Base-by-base conservation (phyloP, 2,888 invertebrate genomes). In the Microchrysa polita region DNA sequence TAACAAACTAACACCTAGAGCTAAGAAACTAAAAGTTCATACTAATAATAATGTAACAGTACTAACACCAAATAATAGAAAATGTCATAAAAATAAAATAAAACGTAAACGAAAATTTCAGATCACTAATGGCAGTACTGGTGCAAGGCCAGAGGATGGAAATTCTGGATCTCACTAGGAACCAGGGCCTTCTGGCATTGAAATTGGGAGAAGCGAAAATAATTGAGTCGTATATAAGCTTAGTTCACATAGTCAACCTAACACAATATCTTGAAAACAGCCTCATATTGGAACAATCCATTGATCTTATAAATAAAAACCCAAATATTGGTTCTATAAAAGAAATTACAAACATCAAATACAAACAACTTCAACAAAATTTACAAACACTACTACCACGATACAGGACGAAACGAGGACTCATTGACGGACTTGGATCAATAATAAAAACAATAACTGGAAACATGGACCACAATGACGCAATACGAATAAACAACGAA, bases 401-500 rank as follows among this genome's bases (percentile, higher is more conserved):
- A 20, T 48, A 60, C 10, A 74, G 73, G 40, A 60, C 57, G 9
- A 74, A 55, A 73, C 60, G 73, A 73, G 75, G 73, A 63, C 40
- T 75, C 12, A 69, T 75, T 16, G 57, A 71, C n/a, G 71, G 71
- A 2, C n/a, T 57, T 40, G 42, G 57, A 2, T 10, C 55, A 1
- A 2, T 74, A 1, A 74, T 73, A 34, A 75, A 75, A 44, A 61
- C 55, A 23, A 76, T 76, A 22, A 76, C 75, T 9, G 74, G 74
- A 1, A 75, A 75, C 27, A 40, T 75, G 44, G 72, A 76, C 52
- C 63, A 60, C n/a, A 59, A 61, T 18, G 74, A 76, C 52, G 61
- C 55, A 34, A 48, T 75, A 20, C 10, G 14, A 18, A 60, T 74
- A 16, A 76, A 74, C 18, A 67, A 61, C 2, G 2, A 67, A 67